These are phyloP conservation scores for Sebastolobus altivelis DNA, from an alignment of 2,797 vertebrate species.

Conservation along the genomic window DNA sequence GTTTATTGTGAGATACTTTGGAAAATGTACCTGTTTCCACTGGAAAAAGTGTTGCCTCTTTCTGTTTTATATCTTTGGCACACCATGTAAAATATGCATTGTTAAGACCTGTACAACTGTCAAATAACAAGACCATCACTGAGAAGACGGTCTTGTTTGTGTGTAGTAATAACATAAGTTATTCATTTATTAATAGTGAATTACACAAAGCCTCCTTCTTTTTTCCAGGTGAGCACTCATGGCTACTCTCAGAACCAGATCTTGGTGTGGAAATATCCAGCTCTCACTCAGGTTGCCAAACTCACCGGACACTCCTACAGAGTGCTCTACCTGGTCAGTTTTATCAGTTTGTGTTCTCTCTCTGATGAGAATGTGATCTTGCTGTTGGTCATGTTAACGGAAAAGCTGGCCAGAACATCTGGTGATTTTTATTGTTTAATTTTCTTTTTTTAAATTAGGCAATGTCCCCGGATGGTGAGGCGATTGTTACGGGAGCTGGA, in stretches of 20 bases:
- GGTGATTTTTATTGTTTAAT: neutral
- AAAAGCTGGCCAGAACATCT: neutral
- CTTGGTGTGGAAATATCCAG: conserved; percentile 96
- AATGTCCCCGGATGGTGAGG: conserved; percentile 96
- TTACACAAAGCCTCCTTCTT: neutral
- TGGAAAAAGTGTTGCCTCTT: neutral
- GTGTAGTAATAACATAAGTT: neutral
- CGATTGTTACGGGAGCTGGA: conserved; percentile 95
- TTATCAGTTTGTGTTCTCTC: neutral
- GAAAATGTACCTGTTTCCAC: neutral
- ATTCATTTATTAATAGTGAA: neutral
- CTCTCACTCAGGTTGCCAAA: conserved; percentile 95
- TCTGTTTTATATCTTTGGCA: neutral
- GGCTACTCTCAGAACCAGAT: conserved; percentile 98
- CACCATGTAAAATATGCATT: neutral
- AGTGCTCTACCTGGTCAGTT: conserved; percentile 93
- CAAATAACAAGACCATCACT: neutral
- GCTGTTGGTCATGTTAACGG: neutral
- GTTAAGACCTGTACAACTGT: neutral
- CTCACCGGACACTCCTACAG: conserved; percentile 94
- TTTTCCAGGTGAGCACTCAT: conserved; percentile 92
- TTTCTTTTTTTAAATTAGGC: conserved; percentile 81
- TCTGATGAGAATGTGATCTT: neutral
- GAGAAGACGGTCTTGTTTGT: neutral
- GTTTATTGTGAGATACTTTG: neutral